A percentile compares a stretch with the other conserved stretches of the same genome.
phyloP scores from a whole-genome alignment of 2,113 vertebrate genomes.

The Myotis yumanensis region DNA sequence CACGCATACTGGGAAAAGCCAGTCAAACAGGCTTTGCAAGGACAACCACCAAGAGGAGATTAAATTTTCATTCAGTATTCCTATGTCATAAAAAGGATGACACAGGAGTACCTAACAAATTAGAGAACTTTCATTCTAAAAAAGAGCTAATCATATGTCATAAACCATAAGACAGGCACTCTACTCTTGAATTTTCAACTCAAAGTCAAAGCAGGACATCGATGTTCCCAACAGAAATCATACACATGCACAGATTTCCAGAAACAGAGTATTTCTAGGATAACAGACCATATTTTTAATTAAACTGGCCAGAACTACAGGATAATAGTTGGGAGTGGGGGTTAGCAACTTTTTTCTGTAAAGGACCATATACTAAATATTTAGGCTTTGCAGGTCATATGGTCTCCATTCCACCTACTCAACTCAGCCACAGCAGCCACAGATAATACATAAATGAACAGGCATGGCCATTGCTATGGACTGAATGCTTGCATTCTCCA shows the following conservation, averaged over 20 bases:
- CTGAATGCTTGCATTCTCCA: neutral
- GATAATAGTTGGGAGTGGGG: neutral
- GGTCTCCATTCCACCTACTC: neutral
- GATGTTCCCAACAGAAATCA: neutral
- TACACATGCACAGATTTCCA: neutral
- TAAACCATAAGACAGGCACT: neutral
- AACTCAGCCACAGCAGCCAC: neutral
- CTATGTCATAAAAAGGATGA: neutral
- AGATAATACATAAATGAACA: fast-evolving
- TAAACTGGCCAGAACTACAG: neutral
- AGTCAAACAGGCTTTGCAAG: conserved; percentile 12
- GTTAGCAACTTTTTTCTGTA: neutral
- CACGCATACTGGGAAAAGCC: conserved; percentile 23
- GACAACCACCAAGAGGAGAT: neutral
- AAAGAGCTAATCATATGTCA: neutral
- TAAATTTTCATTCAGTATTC: neutral
- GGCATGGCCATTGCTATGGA: neutral
- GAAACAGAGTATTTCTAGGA: neutral
- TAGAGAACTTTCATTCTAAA: neutral
- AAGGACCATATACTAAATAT: neutral
- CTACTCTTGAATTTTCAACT: neutral
- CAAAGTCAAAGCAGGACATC: neutral
- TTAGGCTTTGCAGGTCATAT: neutral
- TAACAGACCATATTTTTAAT: neutral
- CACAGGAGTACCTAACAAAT: neutral